phyloP scores from a whole-genome alignment of 2,113 vertebrate genomes.

The Egretta garzetta region DNA sequence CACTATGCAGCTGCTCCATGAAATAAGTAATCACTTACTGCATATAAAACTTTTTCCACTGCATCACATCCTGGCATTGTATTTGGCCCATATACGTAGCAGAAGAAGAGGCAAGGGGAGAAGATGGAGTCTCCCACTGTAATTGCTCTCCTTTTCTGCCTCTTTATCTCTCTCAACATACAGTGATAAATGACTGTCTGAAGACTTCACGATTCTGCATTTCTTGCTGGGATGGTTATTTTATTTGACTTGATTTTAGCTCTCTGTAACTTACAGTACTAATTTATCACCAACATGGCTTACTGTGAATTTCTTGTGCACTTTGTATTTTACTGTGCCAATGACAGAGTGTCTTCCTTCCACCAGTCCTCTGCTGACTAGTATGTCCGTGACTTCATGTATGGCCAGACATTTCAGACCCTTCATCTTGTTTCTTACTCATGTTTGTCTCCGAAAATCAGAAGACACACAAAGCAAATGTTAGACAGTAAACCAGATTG shows the following conservation, averaged over 20 bases:
- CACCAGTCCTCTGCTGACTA: neutral
- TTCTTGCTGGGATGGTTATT: neutral
- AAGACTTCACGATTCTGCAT: neutral
- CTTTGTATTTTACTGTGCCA: neutral
- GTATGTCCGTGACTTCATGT: neutral
- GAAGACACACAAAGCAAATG: neutral
- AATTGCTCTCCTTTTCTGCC: neutral
- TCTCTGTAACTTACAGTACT: neutral
- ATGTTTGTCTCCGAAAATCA: neutral
- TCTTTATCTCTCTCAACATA: neutral
- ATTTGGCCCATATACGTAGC: neutral
- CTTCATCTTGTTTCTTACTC: neutral
- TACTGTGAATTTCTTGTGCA: neutral
- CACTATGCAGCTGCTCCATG: neutral
- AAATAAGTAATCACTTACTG: neutral
- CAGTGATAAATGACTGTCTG: neutral
- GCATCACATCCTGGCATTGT: rapidly evolving
- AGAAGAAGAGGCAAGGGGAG: neutral
- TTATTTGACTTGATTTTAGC: neutral
- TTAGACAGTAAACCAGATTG: neutral
- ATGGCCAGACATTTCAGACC: neutral
- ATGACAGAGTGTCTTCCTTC: neutral
- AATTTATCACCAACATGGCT: neutral
- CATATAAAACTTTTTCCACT: neutral
- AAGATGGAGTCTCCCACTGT: neutral